These are phyloP conservation scores for Gallinago paraguaiae DNA, from an alignment of 2,113 vertebrate genomes.

Conservation along the genomic window DNA sequence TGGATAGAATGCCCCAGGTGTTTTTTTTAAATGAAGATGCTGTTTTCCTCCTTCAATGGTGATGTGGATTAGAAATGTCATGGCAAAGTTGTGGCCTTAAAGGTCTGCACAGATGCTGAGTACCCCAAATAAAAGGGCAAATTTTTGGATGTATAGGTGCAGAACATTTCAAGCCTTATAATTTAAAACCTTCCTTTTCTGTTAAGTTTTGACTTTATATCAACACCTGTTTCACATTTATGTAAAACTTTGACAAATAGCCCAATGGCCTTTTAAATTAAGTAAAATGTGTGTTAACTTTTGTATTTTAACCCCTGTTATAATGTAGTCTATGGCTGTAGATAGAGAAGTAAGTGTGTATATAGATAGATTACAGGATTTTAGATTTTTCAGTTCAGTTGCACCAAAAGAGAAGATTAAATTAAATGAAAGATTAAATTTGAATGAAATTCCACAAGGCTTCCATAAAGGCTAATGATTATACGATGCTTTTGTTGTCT, in stretches of 20 bases:
- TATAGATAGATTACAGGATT: neutral
- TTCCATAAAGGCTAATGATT: neutral
- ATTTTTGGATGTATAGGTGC: neutral
- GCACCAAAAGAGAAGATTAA: neutral
- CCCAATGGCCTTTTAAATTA: neutral
- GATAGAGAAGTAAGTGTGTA: neutral
- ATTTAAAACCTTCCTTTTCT: slow-evolving; percentile 13
- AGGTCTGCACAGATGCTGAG: neutral
- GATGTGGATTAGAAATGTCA: neutral
- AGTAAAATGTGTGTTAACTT: neutral
- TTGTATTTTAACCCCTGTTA: neutral
- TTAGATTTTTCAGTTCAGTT: neutral
- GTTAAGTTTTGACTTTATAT: neutral
- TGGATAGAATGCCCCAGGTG: no score
- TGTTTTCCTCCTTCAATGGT: neutral
- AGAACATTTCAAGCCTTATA: neutral
- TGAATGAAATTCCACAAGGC: neutral
- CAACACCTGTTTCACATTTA: neutral
- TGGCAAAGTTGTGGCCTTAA: neutral
- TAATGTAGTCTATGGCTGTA: neutral
- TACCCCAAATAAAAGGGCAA: neutral
- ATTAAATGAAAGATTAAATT: neutral
- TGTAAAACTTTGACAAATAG: neutral
- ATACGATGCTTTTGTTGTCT: neutral
- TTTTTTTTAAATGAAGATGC: neutral